These are phyloP conservation scores for Torymus aiolomorphi DNA, from an alignment of 2,888 invertebrate species.

Conservation along the genomic window DNA sequence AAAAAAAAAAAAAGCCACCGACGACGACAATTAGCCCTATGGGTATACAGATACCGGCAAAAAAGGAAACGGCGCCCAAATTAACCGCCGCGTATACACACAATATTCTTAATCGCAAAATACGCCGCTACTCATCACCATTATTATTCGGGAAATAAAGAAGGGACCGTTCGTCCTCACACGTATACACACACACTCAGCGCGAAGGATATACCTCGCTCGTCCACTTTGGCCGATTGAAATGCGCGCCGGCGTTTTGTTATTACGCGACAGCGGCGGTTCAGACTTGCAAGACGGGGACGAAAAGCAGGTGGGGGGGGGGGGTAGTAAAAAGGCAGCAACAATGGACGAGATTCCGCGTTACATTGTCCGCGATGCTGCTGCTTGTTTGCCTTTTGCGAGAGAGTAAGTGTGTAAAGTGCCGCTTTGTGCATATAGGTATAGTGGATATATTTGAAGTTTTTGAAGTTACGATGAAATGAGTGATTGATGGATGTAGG, in stretches of 20 bases:
- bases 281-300: not conserved
- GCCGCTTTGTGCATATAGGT: no score
- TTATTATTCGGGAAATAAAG: not conserved
- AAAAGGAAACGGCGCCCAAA: not conserved
- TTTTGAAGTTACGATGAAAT: no score
- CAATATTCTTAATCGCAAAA: conserved; percentile 41
- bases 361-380: conserved; percentile 18
- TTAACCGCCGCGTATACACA: conserved; percentile 6
- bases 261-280: not conserved
- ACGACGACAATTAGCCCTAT: conserved; percentile 15
- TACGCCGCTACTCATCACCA: conserved; percentile 8
- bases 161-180: conserved; percentile 5
- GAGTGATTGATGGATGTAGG: no score
- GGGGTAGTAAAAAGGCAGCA: conserved; percentile 3
- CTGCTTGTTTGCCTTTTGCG: no score
- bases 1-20: conserved; percentile 33
- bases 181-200: not conserved
- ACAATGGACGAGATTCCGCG: conserved; percentile 60
- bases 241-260: conserved; percentile 28
- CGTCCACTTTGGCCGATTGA: conserved; percentile 50
- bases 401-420: no score
- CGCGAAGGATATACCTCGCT: conserved; percentile 32
- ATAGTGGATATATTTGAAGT: no score
- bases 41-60: not conserved
- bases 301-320: no score